A percentile compares a stretch with the other conserved stretches of the same genome.
These are phyloP conservation scores for Paelopatides confundens DNA, from an alignment of 53 echinoderm and acorn worm genomes.

Conservation along the genomic window DNA sequence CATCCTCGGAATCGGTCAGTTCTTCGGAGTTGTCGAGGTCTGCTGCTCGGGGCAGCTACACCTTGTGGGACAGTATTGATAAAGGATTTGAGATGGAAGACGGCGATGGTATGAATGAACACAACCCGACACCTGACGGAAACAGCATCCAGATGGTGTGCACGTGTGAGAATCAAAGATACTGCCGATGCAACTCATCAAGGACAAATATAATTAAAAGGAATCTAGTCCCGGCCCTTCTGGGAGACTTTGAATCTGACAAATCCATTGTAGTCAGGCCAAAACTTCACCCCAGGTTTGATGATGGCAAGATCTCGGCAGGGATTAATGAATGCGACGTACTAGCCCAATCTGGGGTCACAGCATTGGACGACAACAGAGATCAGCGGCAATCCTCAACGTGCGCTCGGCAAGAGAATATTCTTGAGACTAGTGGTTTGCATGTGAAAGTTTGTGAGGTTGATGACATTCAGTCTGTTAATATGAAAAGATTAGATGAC, in stretches of 20 bases:
- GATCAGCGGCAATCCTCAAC: too few species aligned
- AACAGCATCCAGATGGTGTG: background rate
- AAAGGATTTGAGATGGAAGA: background rate
- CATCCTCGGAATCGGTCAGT: background rate
- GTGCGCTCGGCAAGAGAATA: too few species aligned
- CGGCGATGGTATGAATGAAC: background rate
- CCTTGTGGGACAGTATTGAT: background rate
- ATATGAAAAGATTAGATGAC: too few species aligned
- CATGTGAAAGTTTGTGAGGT: too few species aligned
- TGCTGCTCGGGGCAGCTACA: constrained; percentile 1
- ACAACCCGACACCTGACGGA: background rate
- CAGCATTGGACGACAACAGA: too few species aligned
- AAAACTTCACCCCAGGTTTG: background rate
- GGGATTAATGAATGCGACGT: background rate
- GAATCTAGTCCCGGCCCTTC: background rate
- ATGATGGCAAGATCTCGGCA: background rate
- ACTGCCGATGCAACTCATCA: background rate
- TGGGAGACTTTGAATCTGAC: constrained; percentile 14
- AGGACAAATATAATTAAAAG: background rate
- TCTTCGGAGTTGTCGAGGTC: background rate
- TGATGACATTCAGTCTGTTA: too few species aligned
- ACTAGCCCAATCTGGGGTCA: background rate
- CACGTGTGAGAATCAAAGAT: background rate
- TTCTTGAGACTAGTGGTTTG: too few species aligned
- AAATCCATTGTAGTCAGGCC: constrained; percentile 20